These are phyloP conservation scores for Idaea straminata DNA, from an alignment of 2,888 invertebrate species.

Conservation along the genomic window DNA sequence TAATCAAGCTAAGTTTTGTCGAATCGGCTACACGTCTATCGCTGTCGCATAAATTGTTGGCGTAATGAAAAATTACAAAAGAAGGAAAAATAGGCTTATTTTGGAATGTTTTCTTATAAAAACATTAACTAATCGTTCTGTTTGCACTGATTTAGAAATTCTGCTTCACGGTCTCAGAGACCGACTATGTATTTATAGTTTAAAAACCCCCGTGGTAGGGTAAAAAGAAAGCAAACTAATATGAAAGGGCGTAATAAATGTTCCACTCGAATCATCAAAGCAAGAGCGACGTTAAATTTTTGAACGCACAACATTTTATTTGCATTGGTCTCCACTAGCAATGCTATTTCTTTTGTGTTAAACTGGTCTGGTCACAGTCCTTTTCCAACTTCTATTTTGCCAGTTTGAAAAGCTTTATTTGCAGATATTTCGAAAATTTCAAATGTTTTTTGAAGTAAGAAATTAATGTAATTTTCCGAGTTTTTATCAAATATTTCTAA, in stretches of 20 bases:
- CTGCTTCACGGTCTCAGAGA: not conserved
- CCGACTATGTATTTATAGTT: slow-evolving; percentile 7
- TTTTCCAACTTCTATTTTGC: slow-evolving; percentile 27
- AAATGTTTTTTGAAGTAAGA: slow-evolving; percentile 22
- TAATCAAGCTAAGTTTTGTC: slow-evolving; percentile 70
- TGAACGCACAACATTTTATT: slow-evolving; percentile 36
- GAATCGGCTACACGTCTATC: slow-evolving; percentile 56
- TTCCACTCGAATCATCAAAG: slow-evolving; percentile 17
- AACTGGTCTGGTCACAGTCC: slow-evolving; percentile 22
- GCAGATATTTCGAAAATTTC: slow-evolving; percentile 21
- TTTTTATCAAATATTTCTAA: slow-evolving; percentile 22
- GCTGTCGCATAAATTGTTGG: slow-evolving; percentile 30
- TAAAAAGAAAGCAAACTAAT: slow-evolving; percentile 11
- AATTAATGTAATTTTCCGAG: slow-evolving; percentile 24
- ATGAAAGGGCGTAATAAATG: slow-evolving; percentile 8
- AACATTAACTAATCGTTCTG: not conserved
- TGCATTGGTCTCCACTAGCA: slow-evolving; percentile 37
- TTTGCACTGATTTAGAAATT: not conserved
- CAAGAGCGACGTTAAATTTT: slow-evolving; percentile 18
- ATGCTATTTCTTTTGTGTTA: slow-evolving; percentile 33
- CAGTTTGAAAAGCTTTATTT: slow-evolving; percentile 29
- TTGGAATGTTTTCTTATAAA: slow-evolving; percentile 13
- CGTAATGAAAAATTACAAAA: slow-evolving; percentile 30
- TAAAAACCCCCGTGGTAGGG: not conserved
- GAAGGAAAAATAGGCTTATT: slow-evolving; percentile 20